Conservation (phyloP, 2,888 invertebrate genomes). For the Trisateles emortualis region DNA sequence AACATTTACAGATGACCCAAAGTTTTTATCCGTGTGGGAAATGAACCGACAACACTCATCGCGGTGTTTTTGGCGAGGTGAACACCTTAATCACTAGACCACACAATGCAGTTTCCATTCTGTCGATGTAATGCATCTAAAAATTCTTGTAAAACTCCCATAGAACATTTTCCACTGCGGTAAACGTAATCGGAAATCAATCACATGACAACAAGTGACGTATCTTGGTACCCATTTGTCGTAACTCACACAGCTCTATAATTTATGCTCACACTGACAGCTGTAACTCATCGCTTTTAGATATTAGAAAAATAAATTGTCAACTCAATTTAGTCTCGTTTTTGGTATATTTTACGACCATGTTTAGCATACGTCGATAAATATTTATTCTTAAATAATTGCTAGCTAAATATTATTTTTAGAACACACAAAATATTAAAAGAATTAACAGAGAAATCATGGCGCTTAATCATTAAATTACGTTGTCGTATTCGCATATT, state of each 20-base stretch:
- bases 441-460: too few relatives aligned
- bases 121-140: too few relatives aligned
- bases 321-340: conserved; percentile 14
- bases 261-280: conserved; percentile 20
- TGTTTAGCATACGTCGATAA: background rate
- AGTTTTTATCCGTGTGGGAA: too few relatives aligned
- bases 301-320: conserved; percentile 20
- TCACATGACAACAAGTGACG: conserved; percentile 7
- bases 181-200: conserved; percentile 15
- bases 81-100: too few relatives aligned
- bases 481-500: background rate
- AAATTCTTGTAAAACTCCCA: background rate
- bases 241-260: conserved; percentile 3
- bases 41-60: too few relatives aligned
- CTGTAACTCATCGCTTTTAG: conserved; percentile 17
- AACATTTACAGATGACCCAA: too few relatives aligned
- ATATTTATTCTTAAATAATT: background rate
- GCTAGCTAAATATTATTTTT: background rate
- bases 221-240: conserved; percentile 7
- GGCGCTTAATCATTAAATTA: too few relatives aligned
- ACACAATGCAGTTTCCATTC: too few relatives aligned
- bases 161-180: background rate
- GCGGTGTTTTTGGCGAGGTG: too few relatives aligned
- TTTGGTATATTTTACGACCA: conserved; percentile 1
- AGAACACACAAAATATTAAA: too few relatives aligned